Percentiles rank a stretch among this genome's conserved stretches.
phyloP scores from a whole-genome alignment of 2,797 vertebrate genomes.

The Novumbra hubbsi region DNA sequence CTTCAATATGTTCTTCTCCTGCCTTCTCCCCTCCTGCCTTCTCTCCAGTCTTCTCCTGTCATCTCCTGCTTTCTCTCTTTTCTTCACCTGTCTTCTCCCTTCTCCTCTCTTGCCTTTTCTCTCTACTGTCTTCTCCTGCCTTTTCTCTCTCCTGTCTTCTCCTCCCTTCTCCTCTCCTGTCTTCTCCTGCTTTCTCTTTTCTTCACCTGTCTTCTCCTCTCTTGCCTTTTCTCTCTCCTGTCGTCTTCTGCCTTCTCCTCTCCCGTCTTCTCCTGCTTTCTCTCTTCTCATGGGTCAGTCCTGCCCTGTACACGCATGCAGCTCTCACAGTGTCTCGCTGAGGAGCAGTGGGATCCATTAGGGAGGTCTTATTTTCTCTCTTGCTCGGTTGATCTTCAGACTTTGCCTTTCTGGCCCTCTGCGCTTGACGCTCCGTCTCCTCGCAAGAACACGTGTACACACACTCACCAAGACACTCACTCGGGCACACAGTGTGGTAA shows the following conservation, averaged over 20 bases:
- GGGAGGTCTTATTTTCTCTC: neutral
- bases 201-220: slow-evolving; percentile 1
- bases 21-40: neutral
- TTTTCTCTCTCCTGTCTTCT: neutral
- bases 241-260: neutral
- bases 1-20: no score
- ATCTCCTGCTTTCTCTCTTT: slow-evolving; percentile 15
- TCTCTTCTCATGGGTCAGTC: slow-evolving; percentile 34
- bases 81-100: slow-evolving; percentile 14
- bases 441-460: neutral
- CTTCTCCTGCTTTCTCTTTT: neutral
- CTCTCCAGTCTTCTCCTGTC: neutral
- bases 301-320: slow-evolving; percentile 29
- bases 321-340: slow-evolving; percentile 31
- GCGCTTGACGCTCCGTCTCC: neutral
- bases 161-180: slow-evolving; percentile 11
- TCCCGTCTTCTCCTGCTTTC: neutral
- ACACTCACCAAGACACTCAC: neutral
- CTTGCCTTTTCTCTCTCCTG: slow-evolving; percentile 7
- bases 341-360: slow-evolving; percentile 16
- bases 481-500: slow-evolving; percentile 49
- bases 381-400: neutral
- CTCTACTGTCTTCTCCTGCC: neutral
- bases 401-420: neutral
- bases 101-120: neutral